Evolutionary conservation across 2,113 vertebrate genomes (phyloP), one percentile per base, ranked within the genome.

Genomic region (Coptodon bakossiorum): DNA sequence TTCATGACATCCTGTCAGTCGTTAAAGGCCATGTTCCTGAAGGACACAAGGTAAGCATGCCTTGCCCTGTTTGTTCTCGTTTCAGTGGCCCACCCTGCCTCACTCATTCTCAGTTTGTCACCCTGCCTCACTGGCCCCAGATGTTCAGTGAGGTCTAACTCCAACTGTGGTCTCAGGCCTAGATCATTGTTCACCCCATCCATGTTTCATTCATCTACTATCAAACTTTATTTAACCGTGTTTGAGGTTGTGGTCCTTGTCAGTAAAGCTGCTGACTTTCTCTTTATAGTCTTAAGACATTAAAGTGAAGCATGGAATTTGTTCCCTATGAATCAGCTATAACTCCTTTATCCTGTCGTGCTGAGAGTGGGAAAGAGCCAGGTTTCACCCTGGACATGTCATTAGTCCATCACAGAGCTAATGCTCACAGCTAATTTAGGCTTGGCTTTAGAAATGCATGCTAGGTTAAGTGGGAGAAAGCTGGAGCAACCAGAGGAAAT

Each of bases 1-100:
- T 97, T 17, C 91, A 95, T 54, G 95, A 97, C 84, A 81, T 91
- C 31, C 92, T 96, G 88, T 89, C 94, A 1, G 81, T 95, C 66
- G 81, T 96, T 85, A 95, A 95, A 90, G 96, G 96, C 14, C 95
- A 96, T 16, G 93, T 90, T 4, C 94, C 94, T n/a, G 95, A 96
- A 36, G 96, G 95, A 79, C 92, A 97, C 92, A 94, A 80, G 92
- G 95, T 96, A 34, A 85, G 79, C 66, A 10, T 61, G 22, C 36
- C 19, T 22, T 8, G 17, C 36, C 38, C 36, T 43, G n/a, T 16
- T 71, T 43, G 7, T 43, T 71, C 38, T 71, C n/a, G 3, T 71
- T 71, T 71, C 66, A 24, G 7, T 71, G 0, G 38, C 68, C 68
- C 68, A 43, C 22, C 38, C 2, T 27, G 11, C 66, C n/a, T 43